Conservation (phyloP, 2,113 vertebrate species). For the Oostethus manadensis region DNA sequence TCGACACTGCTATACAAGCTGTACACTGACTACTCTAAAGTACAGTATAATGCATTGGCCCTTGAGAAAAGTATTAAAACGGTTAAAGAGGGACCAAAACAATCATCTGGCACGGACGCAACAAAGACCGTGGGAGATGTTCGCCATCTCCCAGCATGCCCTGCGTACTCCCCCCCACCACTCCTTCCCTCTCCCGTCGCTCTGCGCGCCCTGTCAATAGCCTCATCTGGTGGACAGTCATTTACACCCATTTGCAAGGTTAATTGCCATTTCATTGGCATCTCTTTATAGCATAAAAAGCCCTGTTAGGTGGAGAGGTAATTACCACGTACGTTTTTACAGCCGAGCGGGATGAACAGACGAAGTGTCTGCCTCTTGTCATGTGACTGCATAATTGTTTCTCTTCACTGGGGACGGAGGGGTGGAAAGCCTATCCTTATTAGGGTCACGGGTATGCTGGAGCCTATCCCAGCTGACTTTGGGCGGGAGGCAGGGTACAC, state of each 20-base stretch:
- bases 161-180: conserved; percentile 19
- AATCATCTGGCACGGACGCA: conserved; percentile 74
- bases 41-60: too few species aligned
- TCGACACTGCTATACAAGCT: too few species aligned
- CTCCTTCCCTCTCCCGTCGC: conserved; percentile 14
- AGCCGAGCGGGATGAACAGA: conserved; percentile 50
- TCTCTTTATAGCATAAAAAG: conserved; percentile 68
- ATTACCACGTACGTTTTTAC: conserved; percentile 69
- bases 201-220: conserved; percentile 54
- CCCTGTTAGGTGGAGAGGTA: conserved; percentile 68
- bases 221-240: conserved; percentile 56
- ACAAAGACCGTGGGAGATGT: conserved; percentile 70
- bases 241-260: conserved; percentile 72
- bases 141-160: conserved; percentile 45
- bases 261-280: conserved; percentile 73
- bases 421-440: too few species aligned
- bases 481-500: too few species aligned
- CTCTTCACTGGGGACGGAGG: conserved; percentile 40
- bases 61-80: conserved; percentile 63
- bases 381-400: conserved; percentile 61
- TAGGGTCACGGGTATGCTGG: too few species aligned
- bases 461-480: too few species aligned
- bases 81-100: conserved; percentile 78
- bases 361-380: conserved; percentile 52
- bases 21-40: too few species aligned